phyloP scores from a whole-genome alignment of 2,888 invertebrate species.

The Tetragonisca angustula region DNA sequence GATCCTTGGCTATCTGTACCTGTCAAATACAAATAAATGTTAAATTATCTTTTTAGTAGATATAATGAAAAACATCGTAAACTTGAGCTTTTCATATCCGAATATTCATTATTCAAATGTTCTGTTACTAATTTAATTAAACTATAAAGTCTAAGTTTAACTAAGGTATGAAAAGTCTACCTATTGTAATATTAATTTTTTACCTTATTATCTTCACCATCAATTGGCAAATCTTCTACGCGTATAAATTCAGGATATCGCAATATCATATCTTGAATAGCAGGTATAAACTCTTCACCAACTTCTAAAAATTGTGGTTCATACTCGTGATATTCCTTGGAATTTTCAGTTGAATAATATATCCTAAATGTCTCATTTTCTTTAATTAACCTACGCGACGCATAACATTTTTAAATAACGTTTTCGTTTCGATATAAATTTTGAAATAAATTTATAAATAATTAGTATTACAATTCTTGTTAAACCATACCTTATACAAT shows the following conservation, averaged over 20 bases:
- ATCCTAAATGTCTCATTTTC: slow-evolving; percentile 88
- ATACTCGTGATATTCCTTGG: slow-evolving; percentile 92
- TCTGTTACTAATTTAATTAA: too few species aligned
- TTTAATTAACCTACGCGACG: slow-evolving; percentile 85
- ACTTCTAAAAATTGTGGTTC: slow-evolving; percentile 92
- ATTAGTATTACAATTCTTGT: neutral
- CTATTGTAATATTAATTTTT: slow-evolving; percentile 32
- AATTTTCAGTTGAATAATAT: slow-evolving; percentile 94
- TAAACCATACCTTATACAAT: slow-evolving; percentile 75
- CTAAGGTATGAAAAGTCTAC: too few species aligned
- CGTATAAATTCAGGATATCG: slow-evolving; percentile 91
- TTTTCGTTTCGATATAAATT: neutral
- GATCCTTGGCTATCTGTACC: slow-evolving; percentile 87
- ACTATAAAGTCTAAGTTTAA: too few species aligned
- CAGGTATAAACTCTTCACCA: slow-evolving; percentile 88
- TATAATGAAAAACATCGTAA: neutral
- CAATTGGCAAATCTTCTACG: slow-evolving; percentile 89
- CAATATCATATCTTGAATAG: slow-evolving; percentile 89
- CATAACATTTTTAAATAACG: neutral
- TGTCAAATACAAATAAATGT: slow-evolving; percentile 68
- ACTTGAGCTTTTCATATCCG: neutral
- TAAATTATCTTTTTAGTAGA: neutral
- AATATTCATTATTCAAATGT: neutral
- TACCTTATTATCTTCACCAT: slow-evolving; percentile 88
- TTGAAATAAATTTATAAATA: neutral